Conservation (phyloP, 1,140 invertebrate species). For the Ladona fulva region DNA sequence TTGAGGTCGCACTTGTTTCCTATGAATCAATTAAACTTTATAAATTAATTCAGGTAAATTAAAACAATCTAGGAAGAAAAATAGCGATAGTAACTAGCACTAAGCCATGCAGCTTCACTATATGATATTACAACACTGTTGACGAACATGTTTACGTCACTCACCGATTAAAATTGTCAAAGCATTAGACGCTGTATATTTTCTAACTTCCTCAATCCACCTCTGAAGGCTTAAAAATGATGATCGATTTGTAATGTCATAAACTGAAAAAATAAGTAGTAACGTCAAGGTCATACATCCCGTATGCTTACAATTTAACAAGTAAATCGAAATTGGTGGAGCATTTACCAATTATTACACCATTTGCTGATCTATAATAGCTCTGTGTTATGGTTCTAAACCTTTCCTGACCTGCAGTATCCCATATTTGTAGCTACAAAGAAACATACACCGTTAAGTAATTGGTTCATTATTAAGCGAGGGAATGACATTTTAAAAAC, state of each 20-base stretch:
- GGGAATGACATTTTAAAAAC: slow-evolving; percentile 14
- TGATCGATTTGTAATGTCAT: slow-evolving; percentile 86
- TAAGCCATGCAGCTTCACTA: too few relatives aligned
- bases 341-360: slow-evolving; percentile 72
- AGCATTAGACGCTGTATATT: slow-evolving; percentile 85
- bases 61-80: slow-evolving; percentile 19
- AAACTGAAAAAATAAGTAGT: slow-evolving; percentile 53
- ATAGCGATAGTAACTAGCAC: too few relatives aligned
- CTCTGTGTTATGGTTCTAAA: slow-evolving; percentile 90
- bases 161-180: slow-evolving; percentile 79
- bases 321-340: too few relatives aligned
- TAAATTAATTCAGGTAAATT: slow-evolving; percentile 7
- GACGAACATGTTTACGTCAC: slow-evolving; percentile 23
- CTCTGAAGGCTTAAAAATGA: slow-evolving; percentile 81
- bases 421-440: slow-evolving; percentile 82
- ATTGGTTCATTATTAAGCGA: background rate
- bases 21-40: slow-evolving; percentile 26
- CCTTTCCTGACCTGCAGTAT: slow-evolving; percentile 86
- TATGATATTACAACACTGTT: background rate
- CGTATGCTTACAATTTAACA: too few relatives aligned
- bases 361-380: slow-evolving; percentile 88
- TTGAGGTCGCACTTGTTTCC: slow-evolving; percentile 84
- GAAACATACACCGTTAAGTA: too few relatives aligned
- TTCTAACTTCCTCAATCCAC: slow-evolving; percentile 90
- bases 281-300: too few relatives aligned